phyloP scores from a whole-genome alignment of 2,888 invertebrate species.

The Stegophylla sp. region DNA sequence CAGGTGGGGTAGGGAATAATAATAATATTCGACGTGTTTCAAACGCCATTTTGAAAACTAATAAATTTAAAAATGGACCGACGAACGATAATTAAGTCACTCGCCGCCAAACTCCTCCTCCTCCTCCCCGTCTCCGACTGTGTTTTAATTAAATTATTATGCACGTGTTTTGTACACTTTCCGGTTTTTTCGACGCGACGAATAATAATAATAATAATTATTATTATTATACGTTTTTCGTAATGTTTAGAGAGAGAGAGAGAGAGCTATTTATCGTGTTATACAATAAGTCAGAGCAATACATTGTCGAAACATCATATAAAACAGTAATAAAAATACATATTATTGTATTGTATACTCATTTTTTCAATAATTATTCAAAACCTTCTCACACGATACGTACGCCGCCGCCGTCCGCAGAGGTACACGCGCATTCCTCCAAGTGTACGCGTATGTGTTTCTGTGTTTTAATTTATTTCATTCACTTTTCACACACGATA shows the following conservation, averaged over 20 bases:
- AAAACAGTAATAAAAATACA: neutral
- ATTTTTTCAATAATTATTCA: conserved; percentile 44
- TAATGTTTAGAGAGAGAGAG: conserved; percentile 8
- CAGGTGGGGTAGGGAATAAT: neutral
- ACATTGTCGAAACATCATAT: neutral
- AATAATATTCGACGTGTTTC: conserved; percentile 18
- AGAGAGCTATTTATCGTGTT: conserved; percentile 19
- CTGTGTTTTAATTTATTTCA: conserved; percentile 14
- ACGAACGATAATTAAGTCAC: conserved; percentile 27
- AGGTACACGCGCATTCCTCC: too few species aligned
- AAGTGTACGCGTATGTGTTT: neutral
- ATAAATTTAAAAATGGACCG: conserved; percentile 31
- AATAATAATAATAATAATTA: too few species aligned
- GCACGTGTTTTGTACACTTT: conserved; percentile 23
- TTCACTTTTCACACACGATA: too few species aligned
- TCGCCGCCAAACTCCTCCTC: conserved; percentile 29
- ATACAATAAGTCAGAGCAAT: neutral
- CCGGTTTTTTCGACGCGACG: conserved; percentile 25
- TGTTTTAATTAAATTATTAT: conserved; percentile 36
- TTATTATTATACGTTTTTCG: conserved; percentile 30
- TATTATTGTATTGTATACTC: neutral
- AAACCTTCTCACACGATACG: conserved; percentile 35
- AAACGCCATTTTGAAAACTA: conserved; percentile 26
- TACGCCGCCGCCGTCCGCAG: too few species aligned
- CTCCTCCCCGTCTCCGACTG: conserved; percentile 11